Evolutionary conservation across 2,888 invertebrate species (phyloP), one percentile per base, ranked within the genome.

Genomic region (Ischnus inquisitorius): DNA sequence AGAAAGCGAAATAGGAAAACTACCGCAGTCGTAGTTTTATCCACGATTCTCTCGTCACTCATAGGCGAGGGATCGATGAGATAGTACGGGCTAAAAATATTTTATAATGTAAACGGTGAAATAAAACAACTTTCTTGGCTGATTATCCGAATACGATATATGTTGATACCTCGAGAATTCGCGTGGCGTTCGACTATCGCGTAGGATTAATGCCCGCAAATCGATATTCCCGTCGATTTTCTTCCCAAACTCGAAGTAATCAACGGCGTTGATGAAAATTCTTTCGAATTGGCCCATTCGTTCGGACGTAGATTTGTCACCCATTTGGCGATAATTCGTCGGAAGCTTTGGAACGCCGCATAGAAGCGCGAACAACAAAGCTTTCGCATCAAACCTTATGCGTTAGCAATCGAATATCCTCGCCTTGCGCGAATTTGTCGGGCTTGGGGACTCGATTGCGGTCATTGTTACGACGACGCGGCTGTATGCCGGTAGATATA

Each of bases 31-130:
- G 67, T 83, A 84, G 79, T 72, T 57, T 57, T 43, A 3, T 60
- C n/a, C 43, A 28, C 16, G 25, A 57, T 39, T 22, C 71, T 41
- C 25, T 41, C 25, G 14, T 34, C n/a, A 69, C 10, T 19, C 28
- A 46, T 64, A 25, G 67, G 75, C 71, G 75, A 28, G 54, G 8
- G 54, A 22, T 54, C 8, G 19, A 51, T 19, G 4, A 34, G 16
- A 54, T 54, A 79, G 22, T 71, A 64, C 79, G 77, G 82, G 84
- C 82, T 86, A 88, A 85, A 22, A 87, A 87, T 88, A 82, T 89
- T 89, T 89, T 88, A 85, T 88, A 88, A 86, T 84, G 86, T 86
- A 84, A 87, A 85, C 84, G 85, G 86, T 85, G 85, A 80, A 87
- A 88, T 86, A 88, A 88, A 89, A 77, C 22, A 1, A 39, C 65